Conservation (phyloP, 2,113 vertebrate genomes). For the Chlorocebus sabaeus region DNA sequence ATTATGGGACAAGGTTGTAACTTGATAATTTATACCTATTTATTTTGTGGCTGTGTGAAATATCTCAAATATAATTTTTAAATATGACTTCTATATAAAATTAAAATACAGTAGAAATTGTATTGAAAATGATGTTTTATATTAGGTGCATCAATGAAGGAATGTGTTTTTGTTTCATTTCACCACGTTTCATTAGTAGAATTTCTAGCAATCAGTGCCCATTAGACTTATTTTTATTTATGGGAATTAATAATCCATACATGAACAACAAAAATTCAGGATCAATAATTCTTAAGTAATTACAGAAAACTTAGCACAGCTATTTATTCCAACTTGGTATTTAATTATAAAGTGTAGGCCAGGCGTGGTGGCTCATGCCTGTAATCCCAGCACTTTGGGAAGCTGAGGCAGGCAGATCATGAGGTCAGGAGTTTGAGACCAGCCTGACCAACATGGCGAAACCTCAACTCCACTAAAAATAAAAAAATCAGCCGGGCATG, state of each 20-base stretch:
- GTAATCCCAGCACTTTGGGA: too few relatives aligned
- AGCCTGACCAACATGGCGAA: too few relatives aligned
- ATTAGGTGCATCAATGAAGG: background rate
- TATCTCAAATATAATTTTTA: background rate
- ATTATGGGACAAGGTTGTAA: background rate
- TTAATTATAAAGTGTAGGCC: constrained; percentile 67
- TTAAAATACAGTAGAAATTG: background rate
- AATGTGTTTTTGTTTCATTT: background rate
- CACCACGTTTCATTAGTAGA: background rate
- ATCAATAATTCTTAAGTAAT: background rate
- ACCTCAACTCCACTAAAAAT: too few relatives aligned
- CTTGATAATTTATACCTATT: background rate
- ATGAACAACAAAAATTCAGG: background rate
- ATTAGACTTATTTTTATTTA: background rate
- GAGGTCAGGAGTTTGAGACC: too few relatives aligned
- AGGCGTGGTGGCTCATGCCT: too few relatives aligned
- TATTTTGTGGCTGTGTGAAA: background rate
- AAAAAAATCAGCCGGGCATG: too few relatives aligned
- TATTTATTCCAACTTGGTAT: constrained; percentile 56
- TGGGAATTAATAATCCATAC: background rate
- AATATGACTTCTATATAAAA: background rate
- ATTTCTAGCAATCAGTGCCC: background rate
- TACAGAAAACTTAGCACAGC: background rate
- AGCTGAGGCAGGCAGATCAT: too few relatives aligned
- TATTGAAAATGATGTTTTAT: background rate